Base-by-base conservation (phyloP, 2,113 vertebrate species). In the Solea solea region DNA sequence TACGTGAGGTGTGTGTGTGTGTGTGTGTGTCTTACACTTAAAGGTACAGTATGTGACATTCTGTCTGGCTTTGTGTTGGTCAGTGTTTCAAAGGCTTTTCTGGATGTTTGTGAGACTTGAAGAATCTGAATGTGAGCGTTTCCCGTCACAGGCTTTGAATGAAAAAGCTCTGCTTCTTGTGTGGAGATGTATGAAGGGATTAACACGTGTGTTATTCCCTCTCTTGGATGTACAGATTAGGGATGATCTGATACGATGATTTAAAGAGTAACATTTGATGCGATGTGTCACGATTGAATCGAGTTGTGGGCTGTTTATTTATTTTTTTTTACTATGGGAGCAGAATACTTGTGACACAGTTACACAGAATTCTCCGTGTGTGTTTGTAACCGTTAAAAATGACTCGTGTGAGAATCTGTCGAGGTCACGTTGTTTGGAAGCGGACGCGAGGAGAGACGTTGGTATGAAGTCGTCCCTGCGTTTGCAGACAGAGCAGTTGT, bases 401-500 rank as follows among this genome's bases (percentile, higher is more conserved):
- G 34, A 6, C 34, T 34, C 5, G 5, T 34, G 2, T 34, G 3
- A 2, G 1, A 1, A 34, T 4, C 3, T 6, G 34, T 34, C 2
- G 34, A 34, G 34, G 34, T 34, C 2, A 1, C 5, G 5, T 34
- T 34, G 5, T 34, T 6, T 21, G 5, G 34, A 3, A 34, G 3
- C 34, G 34, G 34, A 34, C 34, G 5, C 34, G 3, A 34, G 34
- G 34, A 34, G 2, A 34, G 5, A 34, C 1, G 5, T 3, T 34
- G 34, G 34, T 34, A 34, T 34, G 3, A 2, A 34, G 34, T 6
- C 34, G 34, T 34, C 34, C 34, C 5, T 3, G 5, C 34, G 72
- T 80, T 79, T 80, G 13, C 13, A 56, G 70, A 52, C 69, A 69
- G 73, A 56, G 65, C 55, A 68, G 60, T 57, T 21, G 21, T 1